Evolutionary conservation across 2,888 invertebrate species (phyloP), one percentile per base, ranked within the genome.

Genomic region (Perdita meconis): DNA sequence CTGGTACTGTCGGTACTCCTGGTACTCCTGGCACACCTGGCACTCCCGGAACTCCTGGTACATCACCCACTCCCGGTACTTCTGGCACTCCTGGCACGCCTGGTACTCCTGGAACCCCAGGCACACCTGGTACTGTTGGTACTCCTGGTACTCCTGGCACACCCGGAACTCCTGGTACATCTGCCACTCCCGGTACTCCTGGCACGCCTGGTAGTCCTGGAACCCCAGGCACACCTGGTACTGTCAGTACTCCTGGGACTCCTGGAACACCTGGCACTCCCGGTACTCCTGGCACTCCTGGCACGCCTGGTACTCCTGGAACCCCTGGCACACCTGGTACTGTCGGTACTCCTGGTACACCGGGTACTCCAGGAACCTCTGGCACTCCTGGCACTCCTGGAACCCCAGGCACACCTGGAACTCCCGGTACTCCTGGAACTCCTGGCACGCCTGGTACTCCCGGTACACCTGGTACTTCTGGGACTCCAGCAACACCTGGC

Each of bases 221-320:
- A 1, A 44, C 24, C 0, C 80, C 88, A 5, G 80, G 78, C 8
- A 69, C 53, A 0, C 81, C 86, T 19, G 85, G 86, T 1, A 66
- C 51, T 0, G 84, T 87, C 8, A 87, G 83, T 0, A 51, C 53
- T 4, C 85, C 88, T 2, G 85, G 82, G 0, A 57, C 30, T 0
- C 81, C 88, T 2, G 84, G 75, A 0, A 59, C 63, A 0, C 81
- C 87, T 0, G 69, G 65, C 0, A 19, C 47, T 0, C 72, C 82
- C 2, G 86, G 80, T 0, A 34, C 42, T 0, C 63, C 77, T 12
- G 76, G 68, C 0, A 50, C 68, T 0, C 81, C 86, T 40, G 82
- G 80, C 5, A 78, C 64, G 0, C 84, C 86, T 22, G 87, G 85
- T 1, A 66, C 42, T 5, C 85, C 87, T 0, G 87, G 84, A 0